Evolutionary conservation across 2,113 vertebrate species (phyloP).

Genomic region (Helogale parvula): DNA sequence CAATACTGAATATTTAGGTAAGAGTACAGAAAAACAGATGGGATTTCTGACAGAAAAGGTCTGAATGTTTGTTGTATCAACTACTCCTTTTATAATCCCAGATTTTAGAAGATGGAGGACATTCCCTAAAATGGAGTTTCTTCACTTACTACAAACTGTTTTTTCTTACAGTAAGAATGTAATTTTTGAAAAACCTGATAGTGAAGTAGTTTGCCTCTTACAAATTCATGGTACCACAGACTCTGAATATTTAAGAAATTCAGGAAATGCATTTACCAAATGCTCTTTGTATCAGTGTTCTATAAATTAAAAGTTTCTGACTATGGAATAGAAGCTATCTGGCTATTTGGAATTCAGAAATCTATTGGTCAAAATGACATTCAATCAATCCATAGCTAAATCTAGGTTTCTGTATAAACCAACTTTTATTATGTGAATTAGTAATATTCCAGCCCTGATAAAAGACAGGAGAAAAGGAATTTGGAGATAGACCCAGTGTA

Average conservation of each 20-base stretch:
- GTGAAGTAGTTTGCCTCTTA: neutral
- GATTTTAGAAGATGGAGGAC: neutral
- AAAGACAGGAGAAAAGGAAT: neutral
- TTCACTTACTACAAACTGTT: neutral
- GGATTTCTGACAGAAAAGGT: neutral
- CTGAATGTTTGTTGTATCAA: neutral
- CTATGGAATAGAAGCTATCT: neutral
- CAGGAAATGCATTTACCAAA: constrained; percentile 11
- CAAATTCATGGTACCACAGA: neutral
- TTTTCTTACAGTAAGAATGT: neutral
- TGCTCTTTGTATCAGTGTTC: neutral
- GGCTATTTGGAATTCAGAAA: constrained; percentile 3
- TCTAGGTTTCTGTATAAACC: neutral
- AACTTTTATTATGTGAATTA: neutral
- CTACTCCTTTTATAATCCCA: neutral
- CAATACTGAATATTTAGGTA: constrained; percentile 18
- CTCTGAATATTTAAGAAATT: constrained; percentile 42
- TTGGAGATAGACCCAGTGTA: neutral
- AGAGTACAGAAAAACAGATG: neutral
- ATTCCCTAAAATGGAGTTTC: neutral
- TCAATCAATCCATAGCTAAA: constrained; percentile 15
- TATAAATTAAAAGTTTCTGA: constrained; percentile 42
- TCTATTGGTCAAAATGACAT: neutral
- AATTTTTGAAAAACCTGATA: neutral
- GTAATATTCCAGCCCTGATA: neutral